Conservation (phyloP, 2,797 vertebrate species). For the Chromobotia macracanthus region DNA sequence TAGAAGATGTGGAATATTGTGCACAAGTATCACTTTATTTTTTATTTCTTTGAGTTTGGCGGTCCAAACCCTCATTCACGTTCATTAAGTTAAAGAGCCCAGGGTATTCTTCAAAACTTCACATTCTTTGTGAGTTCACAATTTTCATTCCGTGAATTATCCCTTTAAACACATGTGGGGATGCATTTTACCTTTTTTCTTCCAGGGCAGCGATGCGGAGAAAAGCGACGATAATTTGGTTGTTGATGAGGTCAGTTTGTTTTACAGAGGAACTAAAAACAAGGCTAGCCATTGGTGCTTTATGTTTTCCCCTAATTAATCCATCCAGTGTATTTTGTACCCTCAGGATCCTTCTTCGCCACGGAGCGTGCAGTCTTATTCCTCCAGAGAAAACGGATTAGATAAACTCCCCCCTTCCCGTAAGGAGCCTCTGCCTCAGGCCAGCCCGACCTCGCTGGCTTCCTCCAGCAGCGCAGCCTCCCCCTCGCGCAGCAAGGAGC, state of each 20-base stretch:
- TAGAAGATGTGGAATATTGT: no score
- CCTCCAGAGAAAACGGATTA: constrained; percentile 84
- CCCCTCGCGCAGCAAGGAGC: constrained; percentile 81
- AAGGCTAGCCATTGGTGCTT: neutral
- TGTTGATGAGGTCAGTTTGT: constrained; percentile 85
- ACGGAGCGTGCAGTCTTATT: constrained; percentile 87
- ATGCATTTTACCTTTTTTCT: neutral
- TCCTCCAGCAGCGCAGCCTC: constrained; percentile 86
- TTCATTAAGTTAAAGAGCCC: no score
- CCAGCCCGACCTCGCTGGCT: constrained; percentile 84
- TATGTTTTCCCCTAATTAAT: constrained; percentile 32
- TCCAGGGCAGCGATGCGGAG: constrained; percentile 88
- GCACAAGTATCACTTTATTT: no score
- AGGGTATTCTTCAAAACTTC: no score
- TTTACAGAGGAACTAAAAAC: neutral
- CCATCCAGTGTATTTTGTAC: neutral
- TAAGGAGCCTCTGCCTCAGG: constrained; percentile 78
- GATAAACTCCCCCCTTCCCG: constrained; percentile 81
- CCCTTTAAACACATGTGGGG: neutral
- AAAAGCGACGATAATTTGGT: constrained; percentile 91
- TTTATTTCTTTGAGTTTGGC: no score
- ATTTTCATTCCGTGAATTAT: neutral
- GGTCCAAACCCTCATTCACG: no score
- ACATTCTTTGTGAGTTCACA: no score
- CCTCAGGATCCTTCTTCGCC: constrained; percentile 82